These are phyloP conservation scores for Prunella himalayana DNA, from an alignment of 2,113 vertebrate species.

Conservation along the genomic window DNA sequence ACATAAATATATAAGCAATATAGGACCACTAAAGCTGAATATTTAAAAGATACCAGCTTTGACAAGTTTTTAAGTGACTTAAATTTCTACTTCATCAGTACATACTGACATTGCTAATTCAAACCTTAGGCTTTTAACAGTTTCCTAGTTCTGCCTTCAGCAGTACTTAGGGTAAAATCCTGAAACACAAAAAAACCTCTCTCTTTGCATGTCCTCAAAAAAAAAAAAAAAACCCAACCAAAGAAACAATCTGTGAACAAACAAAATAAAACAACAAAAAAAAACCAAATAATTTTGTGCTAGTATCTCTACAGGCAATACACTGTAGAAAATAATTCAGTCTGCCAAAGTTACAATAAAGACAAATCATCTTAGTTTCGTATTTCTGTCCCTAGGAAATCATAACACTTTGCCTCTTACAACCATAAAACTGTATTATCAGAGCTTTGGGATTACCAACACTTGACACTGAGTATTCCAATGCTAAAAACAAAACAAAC, in stretches of 20 bases:
- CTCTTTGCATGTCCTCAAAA: rapidly evolving
- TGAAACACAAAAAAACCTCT: not conserved
- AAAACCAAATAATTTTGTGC: not conserved
- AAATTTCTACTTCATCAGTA: not conserved
- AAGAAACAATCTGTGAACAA: not conserved
- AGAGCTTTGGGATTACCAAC: not conserved
- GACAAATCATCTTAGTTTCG: not conserved
- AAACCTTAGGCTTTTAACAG: not conserved
- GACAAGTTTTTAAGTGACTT: not conserved
- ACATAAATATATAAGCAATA: not conserved
- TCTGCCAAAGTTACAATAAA: not conserved
- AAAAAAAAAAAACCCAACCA: not conserved
- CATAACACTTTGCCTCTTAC: not conserved
- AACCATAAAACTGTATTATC: not conserved
- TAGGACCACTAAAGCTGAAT: not conserved
- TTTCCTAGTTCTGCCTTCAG: not conserved
- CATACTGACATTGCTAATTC: not conserved
- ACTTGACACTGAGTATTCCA: not conserved
- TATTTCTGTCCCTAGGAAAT: not conserved
- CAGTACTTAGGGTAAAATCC: not conserved
- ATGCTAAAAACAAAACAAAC: not conserved
- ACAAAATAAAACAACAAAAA: not conserved
- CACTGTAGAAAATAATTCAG: not conserved
- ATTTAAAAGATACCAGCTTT: not conserved
- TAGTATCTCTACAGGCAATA: not conserved